Evolutionary conservation across 2,797 vertebrate genomes (phyloP), one percentile per base, ranked within the genome.

Genomic region (Geotrypetes seraphini): DNA sequence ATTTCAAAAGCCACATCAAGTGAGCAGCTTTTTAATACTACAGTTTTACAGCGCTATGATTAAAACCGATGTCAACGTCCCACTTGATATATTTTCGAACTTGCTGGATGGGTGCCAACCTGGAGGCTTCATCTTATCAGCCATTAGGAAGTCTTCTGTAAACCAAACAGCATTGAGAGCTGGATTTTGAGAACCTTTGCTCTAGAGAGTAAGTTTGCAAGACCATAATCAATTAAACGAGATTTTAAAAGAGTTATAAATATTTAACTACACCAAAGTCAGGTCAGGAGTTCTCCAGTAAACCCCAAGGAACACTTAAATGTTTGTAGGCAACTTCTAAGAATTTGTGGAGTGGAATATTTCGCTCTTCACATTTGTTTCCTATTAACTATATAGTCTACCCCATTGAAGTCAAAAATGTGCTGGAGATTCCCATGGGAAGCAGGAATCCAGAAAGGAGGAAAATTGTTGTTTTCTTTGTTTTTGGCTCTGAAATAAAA

Each of bases 301-400:
- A 57, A 7, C 12, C 29, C 40, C 16, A 22, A 36, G 11, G 43
- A 25, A 23, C n/a, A 36, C 29, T 43, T 43, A 12, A 50, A 20
- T 42, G 35, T 23, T 34, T 37, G 36, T 30, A 46, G 21, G 38
- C 18, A 4, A 31, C 29, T 31, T 49, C 22, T 3, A 30, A 43
- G 16, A 20, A 46, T 49, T 40, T 20, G 33, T 41, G 31, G 36
- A 33, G 15, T 9, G 16, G 16, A 34, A 25, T 39, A 43, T 41
- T 26, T 16, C 43, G 28, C 36, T 58, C 28, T 7, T 45, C 21
- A 16, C 28, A 46, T 48, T 63, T 63, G 35, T 39, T 57, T 57
- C 27, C 28, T 38, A 50, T 60, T 54, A 52, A 22, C n/a, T n/a
- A n/a, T n/a, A n/a, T n/a, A n/a, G 16, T 16, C 34, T 50, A 39